Evolutionary conservation across 2,113 vertebrate genomes (phyloP), one percentile per base, ranked within the genome.

Genomic region (Campylorhamphus procurvoides): DNA sequence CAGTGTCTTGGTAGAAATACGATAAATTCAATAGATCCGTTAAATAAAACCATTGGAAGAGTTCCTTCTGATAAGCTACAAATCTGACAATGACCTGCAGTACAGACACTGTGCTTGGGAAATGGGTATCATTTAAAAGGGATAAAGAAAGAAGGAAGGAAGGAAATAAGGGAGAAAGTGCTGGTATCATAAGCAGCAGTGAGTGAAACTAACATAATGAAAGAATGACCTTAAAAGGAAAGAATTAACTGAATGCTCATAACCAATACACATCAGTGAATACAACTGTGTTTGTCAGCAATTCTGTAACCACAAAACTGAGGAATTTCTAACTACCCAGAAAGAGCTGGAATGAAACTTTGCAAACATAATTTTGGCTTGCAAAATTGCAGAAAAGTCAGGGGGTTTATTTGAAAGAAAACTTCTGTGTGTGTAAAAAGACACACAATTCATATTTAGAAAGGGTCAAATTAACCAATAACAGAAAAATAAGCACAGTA

Each of bases 221-320:
- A 94, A 93, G 79, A 97, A 87, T 94, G 71, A 89, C 86, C 91
- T 92, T 97, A 96, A 96, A 95, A 90, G 93, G 95, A 89, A 94
- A 82, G 94, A 91, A 94, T 77, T 27, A 92, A 86, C 42, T 92
- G 85, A 93, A 93, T 86, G 89, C 58, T 94, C 1, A 9, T 77
- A 93, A 94, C 84, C 86, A 87, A 94, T 74, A 86, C 39, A 80
- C 39, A 80, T 4, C 31, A 85, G 28, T 73, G 53, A 82, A 82
- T 63, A 59, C 59, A 79, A 90, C 37, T 44, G 14, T 64, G 58
- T 85, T 74, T 86, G 84, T 94, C 93, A 96, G 93, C 89, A 85
- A 83, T 91, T 95, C 86, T 82, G 55, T 80, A 76, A 95, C 94
- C 94, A 71, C 83, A 88, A 78, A 69, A 90, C 6, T 64, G 62